Evolutionary conservation across 2,888 invertebrate genomes (phyloP), one percentile per base, ranked within the genome.

Genomic region (Eutolmus rufibarbis): DNA sequence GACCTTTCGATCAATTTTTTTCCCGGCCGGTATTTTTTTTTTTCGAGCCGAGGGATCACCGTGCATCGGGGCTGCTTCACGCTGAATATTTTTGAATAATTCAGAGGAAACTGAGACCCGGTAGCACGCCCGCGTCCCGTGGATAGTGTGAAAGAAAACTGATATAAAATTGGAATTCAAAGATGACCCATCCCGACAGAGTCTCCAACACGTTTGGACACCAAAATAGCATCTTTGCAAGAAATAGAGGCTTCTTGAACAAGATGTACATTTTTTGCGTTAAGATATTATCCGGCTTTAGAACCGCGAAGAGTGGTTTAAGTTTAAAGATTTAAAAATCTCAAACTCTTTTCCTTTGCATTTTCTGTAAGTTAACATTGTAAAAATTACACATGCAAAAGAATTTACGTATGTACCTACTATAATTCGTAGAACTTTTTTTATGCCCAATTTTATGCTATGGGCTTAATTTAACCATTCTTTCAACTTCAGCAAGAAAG

Each of bases 71-170:
- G 66, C 23, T 34, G 84, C 34, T 66, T 66, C 84, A 57, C 84
- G 84, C 74, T 23, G 81, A 81, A 81, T 84, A 34, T 34, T 23
- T 84, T 84, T 84, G 66, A 84, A 84, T 84, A 84, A 84, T 84
- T 74, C 66, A 34, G 66, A 84, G 28, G 19, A 82, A 34, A 12
- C n/a, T 46, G 43, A 43, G 7, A 23, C 43, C 37, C 40, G 40
- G 43, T 78, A 40, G 23, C 37, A 78, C 23, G 40, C 19, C 40
- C 40, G 77, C 9, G 43, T 28, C 12, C 28, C 8, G 23, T 23
- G 23, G 66, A 66, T 66, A 23, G 66, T 66, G 23, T 28, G 28
- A 23, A 23, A 66, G 7, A 66, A 23, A 66, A 12, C 8, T 3
- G 66, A 66, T 28, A 66, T 28, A 23, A 66, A 66, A 66, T 66